A percentile compares a stretch with the other conserved stretches of the same genome.
phyloP scores from a whole-genome alignment of 2,797 vertebrate species.

The Enteromius fasciolatus region DNA sequence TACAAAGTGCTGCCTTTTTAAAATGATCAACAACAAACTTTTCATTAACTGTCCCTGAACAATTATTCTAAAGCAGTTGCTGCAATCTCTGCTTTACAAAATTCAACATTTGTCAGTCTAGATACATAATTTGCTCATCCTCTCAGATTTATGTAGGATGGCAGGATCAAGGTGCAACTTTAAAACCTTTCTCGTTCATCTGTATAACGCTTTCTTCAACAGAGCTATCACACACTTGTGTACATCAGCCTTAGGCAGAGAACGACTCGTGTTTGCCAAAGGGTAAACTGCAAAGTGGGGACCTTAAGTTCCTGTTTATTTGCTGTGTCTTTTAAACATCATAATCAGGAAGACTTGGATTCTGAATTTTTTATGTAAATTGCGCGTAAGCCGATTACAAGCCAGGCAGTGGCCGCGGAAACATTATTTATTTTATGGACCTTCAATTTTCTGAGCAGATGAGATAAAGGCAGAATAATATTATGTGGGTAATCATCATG shows the following conservation, averaged over 20 bases:
- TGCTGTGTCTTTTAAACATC: conserved; percentile 73
- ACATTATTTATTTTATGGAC: conserved; percentile 82
- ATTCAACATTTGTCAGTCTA: background rate
- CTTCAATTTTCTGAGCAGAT: conserved; percentile 79
- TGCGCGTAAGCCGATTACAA: conserved; percentile 80
- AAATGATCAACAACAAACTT: background rate
- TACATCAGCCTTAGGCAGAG: background rate
- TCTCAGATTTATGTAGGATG: conserved; percentile 10
- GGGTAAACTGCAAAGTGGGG: conserved; percentile 53
- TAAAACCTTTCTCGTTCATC: background rate
- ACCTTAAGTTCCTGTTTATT: conserved; percentile 74
- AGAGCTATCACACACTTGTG: conserved; percentile 2
- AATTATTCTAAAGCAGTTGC: background rate
- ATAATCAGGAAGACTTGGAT: conserved; percentile 76
- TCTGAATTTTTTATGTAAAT: conserved; percentile 82
- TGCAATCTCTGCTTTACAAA: background rate
- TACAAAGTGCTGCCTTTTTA: background rate
- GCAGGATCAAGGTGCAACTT: conserved; percentile 14
- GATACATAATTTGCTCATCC: background rate
- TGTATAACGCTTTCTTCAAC: conserved; percentile 8
- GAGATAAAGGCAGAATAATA: conserved; percentile 77
- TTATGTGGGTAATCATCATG: conserved; percentile 72
- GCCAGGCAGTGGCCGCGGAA: conserved; percentile 73
- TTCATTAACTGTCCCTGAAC: background rate
- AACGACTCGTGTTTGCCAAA: background rate